Percentiles rank a stretch among this genome's conserved stretches.
Evolutionary conservation across 2,888 invertebrate species (phyloP).

Genomic region (Cataglyphis albicans): DNA sequence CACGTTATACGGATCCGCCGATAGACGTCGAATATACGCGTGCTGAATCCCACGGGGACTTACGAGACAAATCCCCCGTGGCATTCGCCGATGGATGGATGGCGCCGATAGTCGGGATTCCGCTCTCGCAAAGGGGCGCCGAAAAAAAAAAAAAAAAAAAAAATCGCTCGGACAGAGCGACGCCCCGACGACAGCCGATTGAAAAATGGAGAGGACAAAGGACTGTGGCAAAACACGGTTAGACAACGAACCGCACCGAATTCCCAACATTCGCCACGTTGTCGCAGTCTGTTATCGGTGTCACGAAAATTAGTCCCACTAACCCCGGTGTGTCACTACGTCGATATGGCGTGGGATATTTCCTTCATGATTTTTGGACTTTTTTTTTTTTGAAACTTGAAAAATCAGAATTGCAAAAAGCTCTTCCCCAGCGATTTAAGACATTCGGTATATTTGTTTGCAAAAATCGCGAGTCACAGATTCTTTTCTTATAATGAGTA

Average conservation of each 20-base stretch:
- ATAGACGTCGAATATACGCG: slow-evolving; percentile 39
- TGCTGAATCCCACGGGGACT: slow-evolving; percentile 49
- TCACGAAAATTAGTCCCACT: slow-evolving; percentile 10
- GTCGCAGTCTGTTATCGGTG: slow-evolving; percentile 33
- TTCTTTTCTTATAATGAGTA: not conserved
- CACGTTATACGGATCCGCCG: slow-evolving; percentile 33
- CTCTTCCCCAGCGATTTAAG: not conserved
- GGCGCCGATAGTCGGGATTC: slow-evolving; percentile 51
- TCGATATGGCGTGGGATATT: not conserved
- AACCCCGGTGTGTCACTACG: not conserved
- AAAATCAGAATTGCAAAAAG: not conserved
- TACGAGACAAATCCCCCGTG: slow-evolving; percentile 58
- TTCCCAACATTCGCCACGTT: slow-evolving; percentile 29
- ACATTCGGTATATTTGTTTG: not conserved
- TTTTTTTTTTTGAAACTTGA: not conserved
- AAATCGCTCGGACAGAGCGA: slow-evolving; percentile 42
- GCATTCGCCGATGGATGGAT: slow-evolving; percentile 56
- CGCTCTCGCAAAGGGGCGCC: slow-evolving; percentile 40
- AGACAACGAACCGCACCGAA: slow-evolving; percentile 26
- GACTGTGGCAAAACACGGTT: slow-evolving; percentile 34
- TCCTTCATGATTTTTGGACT: not conserved
- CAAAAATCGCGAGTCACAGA: no score
- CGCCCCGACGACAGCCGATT: slow-evolving; percentile 47
- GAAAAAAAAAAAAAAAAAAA: slow-evolving; percentile 3
- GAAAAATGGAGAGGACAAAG: slow-evolving; percentile 56